Conservation (phyloP, 2,888 invertebrate species). For the Sarcophaga carnaria region DNA sequence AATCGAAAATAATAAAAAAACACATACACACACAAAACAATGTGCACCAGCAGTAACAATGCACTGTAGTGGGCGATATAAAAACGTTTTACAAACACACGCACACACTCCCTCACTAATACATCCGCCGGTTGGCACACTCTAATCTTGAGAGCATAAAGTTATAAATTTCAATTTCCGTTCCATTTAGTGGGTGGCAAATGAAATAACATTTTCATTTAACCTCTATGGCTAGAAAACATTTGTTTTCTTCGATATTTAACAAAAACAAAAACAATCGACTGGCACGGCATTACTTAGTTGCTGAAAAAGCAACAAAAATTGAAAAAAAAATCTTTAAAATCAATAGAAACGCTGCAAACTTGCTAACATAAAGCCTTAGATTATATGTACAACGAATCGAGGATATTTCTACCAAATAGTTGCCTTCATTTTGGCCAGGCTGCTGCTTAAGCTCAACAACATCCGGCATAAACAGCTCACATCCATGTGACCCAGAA, state of each 20-base stretch:
- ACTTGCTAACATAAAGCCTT: not conserved
- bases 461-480: conserved; percentile 65
- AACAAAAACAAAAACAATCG: conserved; percentile 17
- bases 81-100: not conserved
- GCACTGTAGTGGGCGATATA: conserved; percentile 3
- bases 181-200: conserved; percentile 71
- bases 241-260: conserved; percentile 63
- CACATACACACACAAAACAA: not conserved
- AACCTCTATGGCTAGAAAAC: conserved; percentile 69
- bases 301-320: conserved; percentile 13
- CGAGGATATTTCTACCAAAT: not conserved
- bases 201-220: conserved; percentile 73
- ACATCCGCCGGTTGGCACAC: conserved; percentile 5
- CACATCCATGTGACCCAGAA: conserved; percentile 64
- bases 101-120: not conserved
- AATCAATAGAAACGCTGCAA: not conserved
- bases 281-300: conserved; percentile 10
- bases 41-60: not conserved
- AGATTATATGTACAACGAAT: not conserved
- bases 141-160: conserved; percentile 64
- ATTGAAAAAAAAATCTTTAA: not conserved
- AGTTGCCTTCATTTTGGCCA: not conserved
- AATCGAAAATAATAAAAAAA: conserved; percentile 48
- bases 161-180: conserved; percentile 73
- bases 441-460: conserved; percentile 39